Evolutionary conservation across 2,888 invertebrate genomes (phyloP), one percentile per base, ranked within the genome.

Genomic region (Lacanobia oleracea): DNA sequence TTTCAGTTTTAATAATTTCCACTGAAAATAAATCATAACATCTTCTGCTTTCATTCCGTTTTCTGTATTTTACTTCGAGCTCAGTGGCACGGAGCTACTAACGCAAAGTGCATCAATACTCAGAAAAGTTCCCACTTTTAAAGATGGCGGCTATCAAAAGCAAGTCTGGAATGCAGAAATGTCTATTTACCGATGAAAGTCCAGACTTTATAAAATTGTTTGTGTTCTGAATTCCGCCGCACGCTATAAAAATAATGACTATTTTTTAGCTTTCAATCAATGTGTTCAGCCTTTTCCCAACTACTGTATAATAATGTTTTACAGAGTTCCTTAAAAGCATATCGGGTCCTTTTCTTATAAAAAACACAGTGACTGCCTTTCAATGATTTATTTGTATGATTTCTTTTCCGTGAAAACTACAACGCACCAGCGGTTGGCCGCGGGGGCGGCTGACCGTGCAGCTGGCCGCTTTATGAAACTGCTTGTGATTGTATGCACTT

Each of bases 21-120:
- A 16, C 27, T 0, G 14, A 18, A 45, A 43, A 60, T 61, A 27
- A 27, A 60, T 21, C 8, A 16, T 10, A 21, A 27, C 6, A 27
- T n/a, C 14, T 53, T 23, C 18, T 7, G 9, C 23, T 45, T 33
- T 6, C 33, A 33, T 56, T 50, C 10, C 2, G 12, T 67, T 33
- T 40, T 6, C 48, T 56, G 23, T 43, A 16, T 50, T 21, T 75
- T 23, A 54, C 54, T 67, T 50, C 56, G n/a, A 43, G 10, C 43
- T 33, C 56, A 77, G 68, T 50, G 23, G n/a, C n/a, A 67, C 9
- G 48, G 57, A 72, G 77, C 48, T 77, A 68, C 56, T 37, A 56
- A 67, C 6, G 50, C 14, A 23, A 77, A 77, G 77, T 73, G 68
- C 56, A 73, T 67, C 33, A 23, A 50, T 67, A 23, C 50, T 50